Evolutionary conservation across 2,113 vertebrate species (phyloP), one percentile per base, ranked within the genome.

Genomic region (Coregonus clupeaformis): DNA sequence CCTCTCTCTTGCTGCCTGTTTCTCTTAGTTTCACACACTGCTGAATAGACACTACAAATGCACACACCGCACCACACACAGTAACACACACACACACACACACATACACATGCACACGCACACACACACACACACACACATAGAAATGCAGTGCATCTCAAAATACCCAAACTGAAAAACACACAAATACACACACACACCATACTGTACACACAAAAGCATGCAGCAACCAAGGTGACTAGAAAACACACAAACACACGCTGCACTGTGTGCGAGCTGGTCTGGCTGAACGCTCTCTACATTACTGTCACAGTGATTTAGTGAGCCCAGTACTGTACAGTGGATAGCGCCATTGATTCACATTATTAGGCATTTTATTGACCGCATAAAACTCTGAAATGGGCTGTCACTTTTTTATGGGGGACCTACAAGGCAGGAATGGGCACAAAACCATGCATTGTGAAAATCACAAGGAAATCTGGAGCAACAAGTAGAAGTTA

Each of bases 311-410:
- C 4, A 27, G 68, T 74, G 60, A 78, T 85, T 82, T 79, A 73
- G 82, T 84, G 83, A 81, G 69, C 69, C 1, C 65, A 67, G 73
- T 77, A 73, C 13, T 29, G 63, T 65, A 30, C 63, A 65, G 63
- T 65, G 63, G 63, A 65, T 14, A 76, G 76, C 59, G 65, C 6
- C 24, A 52, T 78, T 76, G 75, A 80, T 25, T 69, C 77, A 68
- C 49, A 77, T 78, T 68, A 74, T 42, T 47, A 72, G 59, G 78
- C 77, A 72, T 75, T 72, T 69, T n/a, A 71, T 65, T 65, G 80
- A 74, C 74, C 73, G 59, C 71, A 85, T 55, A 67, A 76, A 82
- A 84, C 55, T 77, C 72, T 42, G 30, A 77, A 73, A 52, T 64
- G 9, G 75, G 62, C 29, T 30, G 42, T 82, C 30, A 45, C 75